Conservation (phyloP, 1,140 invertebrate genomes). For the Drosophila chauvacae region DNA sequence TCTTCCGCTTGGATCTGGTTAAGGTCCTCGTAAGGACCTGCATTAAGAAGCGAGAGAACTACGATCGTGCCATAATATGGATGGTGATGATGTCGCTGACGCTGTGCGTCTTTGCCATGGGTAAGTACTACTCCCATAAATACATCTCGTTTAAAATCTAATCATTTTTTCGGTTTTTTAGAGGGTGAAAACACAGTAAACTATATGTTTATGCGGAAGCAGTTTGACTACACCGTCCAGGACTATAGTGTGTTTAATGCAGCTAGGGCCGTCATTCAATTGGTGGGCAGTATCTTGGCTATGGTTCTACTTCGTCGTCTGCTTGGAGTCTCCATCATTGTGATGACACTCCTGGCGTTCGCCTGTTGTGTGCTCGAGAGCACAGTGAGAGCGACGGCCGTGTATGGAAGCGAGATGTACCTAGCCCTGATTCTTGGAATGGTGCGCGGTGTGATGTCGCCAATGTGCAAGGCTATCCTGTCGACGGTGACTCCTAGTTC, state of each 20-base stretch:
- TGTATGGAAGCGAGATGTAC: slow-evolving; percentile 88
- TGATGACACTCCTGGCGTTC: slow-evolving; percentile 67
- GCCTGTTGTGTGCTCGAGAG: slow-evolving; percentile 84
- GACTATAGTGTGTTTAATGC: slow-evolving; percentile 87
- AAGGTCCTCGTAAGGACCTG: slow-evolving; percentile 87
- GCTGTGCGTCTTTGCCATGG: slow-evolving; percentile 86
- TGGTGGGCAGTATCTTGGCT: slow-evolving; percentile 86
- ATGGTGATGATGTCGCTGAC: slow-evolving; percentile 86
- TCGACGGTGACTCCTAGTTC: slow-evolving; percentile 88
- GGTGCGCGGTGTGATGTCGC: slow-evolving; percentile 86
- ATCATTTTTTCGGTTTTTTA: background rate
- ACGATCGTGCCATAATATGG: slow-evolving; percentile 87
- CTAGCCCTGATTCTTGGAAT: slow-evolving; percentile 85
- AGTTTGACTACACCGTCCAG: slow-evolving; percentile 88
- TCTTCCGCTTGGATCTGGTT: slow-evolving; percentile 87
- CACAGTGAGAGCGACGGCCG: slow-evolving; percentile 86
- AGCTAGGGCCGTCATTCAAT: slow-evolving; percentile 84
- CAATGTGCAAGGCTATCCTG: slow-evolving; percentile 87
- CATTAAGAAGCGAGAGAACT: slow-evolving; percentile 86
- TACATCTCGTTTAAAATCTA: too few species aligned
- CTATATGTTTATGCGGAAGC: slow-evolving; percentile 88
- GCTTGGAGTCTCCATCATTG: slow-evolving; percentile 64
- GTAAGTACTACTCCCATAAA: background rate
- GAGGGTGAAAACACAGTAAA: slow-evolving; percentile 85
- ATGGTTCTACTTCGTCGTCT: slow-evolving; percentile 86